Evolutionary conservation across 2,113 vertebrate species (phyloP).

Genomic region (Pelecanoides urinatrix): DNA sequence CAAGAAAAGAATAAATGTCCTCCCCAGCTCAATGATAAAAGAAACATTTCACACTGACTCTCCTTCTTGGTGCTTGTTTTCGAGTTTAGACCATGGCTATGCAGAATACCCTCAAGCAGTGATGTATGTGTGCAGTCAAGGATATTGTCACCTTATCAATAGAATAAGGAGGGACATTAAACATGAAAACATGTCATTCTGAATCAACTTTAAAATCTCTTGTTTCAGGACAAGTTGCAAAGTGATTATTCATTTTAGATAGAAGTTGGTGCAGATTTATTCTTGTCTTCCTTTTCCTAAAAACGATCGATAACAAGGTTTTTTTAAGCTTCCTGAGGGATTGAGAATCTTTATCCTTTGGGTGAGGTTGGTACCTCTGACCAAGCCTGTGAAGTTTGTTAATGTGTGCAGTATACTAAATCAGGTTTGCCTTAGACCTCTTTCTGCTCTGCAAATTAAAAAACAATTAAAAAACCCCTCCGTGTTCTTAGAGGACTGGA

Average conservation of each 20-base stretch:
- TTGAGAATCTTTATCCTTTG: background rate
- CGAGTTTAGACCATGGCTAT: rapidly evolving
- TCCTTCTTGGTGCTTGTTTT: background rate
- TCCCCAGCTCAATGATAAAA: background rate
- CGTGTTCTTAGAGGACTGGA: background rate
- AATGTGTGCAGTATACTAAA: background rate
- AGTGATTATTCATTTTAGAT: slow-evolving; percentile 3
- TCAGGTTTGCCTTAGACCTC: background rate
- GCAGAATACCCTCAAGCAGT: background rate
- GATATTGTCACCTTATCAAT: background rate
- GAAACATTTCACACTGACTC: background rate
- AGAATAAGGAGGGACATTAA: background rate
- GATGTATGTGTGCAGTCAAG: background rate
- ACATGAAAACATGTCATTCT: background rate
- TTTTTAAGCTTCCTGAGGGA: background rate
- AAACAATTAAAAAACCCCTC: background rate
- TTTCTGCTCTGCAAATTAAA: background rate
- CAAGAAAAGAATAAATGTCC: background rate
- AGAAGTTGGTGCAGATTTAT: background rate
- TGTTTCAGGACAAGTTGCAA: background rate
- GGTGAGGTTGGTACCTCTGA: background rate
- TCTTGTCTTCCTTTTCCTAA: background rate
- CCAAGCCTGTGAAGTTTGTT: background rate
- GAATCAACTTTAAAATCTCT: background rate
- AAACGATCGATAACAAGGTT: background rate